These are phyloP conservation scores for Sericinus montela DNA, from an alignment of 2,888 invertebrate species.

Conservation along the genomic window DNA sequence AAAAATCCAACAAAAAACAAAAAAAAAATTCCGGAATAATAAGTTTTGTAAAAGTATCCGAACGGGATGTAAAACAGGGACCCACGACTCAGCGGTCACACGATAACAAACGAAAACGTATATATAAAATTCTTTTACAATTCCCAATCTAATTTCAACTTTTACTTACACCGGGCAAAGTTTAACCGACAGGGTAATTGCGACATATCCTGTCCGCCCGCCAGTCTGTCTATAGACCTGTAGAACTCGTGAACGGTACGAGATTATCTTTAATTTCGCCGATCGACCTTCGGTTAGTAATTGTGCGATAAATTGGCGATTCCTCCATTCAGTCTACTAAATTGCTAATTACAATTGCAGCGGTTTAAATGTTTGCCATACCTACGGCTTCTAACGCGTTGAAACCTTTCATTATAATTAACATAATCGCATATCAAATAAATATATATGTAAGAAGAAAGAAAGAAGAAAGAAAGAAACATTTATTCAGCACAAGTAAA, in stretches of 20 bases:
- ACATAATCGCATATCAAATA: no score
- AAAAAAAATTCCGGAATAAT: no score
- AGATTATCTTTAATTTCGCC: conserved; percentile 32
- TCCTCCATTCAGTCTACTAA: conserved; percentile 20
- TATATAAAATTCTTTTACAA: conserved; percentile 3
- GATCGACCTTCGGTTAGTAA: conserved; percentile 47
- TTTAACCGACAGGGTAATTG: conserved; percentile 63
- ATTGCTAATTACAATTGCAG: conserved; percentile 22
- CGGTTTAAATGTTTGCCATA: background rate
- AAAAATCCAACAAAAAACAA: no score
- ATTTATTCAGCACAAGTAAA: no score
- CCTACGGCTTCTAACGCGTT: no score
- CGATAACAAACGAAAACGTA: background rate
- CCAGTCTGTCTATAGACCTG: conserved; percentile 38
- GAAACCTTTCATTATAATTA: no score
- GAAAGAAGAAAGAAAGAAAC: no score
- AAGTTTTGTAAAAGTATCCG: no score
- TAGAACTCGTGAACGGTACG: conserved; percentile 25
- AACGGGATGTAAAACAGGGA: no score
- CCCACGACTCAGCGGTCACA: no score
- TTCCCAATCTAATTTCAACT: conserved; percentile 38
- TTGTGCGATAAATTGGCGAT: conserved; percentile 38
- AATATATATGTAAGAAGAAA: no score
- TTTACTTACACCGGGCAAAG: conserved; percentile 43
- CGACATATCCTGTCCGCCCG: conserved; percentile 55